Conservation (phyloP, 2,888 invertebrate species). For the Brenthis daphne region DNA sequence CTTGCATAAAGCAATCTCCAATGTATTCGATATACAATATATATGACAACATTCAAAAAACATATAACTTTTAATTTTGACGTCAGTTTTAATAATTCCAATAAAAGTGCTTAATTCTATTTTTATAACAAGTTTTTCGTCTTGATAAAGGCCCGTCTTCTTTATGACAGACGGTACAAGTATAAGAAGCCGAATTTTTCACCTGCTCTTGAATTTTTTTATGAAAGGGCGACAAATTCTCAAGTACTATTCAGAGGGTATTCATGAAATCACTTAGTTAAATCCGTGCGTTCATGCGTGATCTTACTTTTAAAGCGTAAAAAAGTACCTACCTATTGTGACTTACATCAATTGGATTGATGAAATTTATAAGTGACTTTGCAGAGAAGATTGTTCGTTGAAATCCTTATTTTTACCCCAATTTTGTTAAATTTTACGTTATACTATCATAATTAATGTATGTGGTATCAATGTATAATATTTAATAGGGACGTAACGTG, state of each 20-base stretch:
- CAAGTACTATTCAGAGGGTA: conserved; percentile 30
- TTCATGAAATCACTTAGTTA: conserved; percentile 37
- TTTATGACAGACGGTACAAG: conserved; percentile 5
- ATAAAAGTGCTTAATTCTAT: conserved; percentile 17
- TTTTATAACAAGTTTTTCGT: conserved; percentile 4
- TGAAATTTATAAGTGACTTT: too few species aligned
- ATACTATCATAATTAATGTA: too few species aligned
- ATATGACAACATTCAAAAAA: too few species aligned
- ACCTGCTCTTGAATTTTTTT: conserved; percentile 32
- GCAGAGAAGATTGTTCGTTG: too few species aligned
- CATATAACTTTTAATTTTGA: too few species aligned
- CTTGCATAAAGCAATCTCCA: too few species aligned
- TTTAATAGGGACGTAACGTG: too few species aligned
- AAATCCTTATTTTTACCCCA: too few species aligned
- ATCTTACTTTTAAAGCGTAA: conserved; percentile 20
- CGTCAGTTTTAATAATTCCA: background rate
- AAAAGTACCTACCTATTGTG: conserved; percentile 2
- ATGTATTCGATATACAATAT: too few species aligned
- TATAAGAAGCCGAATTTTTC: conserved; percentile 11
- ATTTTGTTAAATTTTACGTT: too few species aligned
- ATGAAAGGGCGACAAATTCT: conserved; percentile 26
- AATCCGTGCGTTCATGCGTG: conserved; percentile 34
- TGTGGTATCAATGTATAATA: too few species aligned
- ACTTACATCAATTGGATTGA: too few species aligned
- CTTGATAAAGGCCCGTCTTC: conserved; percentile 8